phyloP scores from a whole-genome alignment of 2,888 invertebrate species.

The Apeira syringaria region DNA sequence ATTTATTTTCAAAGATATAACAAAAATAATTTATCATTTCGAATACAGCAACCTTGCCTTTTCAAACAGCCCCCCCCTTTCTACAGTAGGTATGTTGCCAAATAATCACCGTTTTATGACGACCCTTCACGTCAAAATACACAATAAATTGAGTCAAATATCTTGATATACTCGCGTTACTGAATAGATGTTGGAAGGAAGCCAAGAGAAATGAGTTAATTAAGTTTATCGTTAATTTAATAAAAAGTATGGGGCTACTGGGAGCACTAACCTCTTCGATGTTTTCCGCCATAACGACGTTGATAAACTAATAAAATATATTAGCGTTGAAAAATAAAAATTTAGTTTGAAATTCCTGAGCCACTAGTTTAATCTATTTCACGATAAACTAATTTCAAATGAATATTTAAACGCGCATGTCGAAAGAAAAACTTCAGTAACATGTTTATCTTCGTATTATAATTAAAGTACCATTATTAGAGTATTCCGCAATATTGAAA shows the following conservation, averaged over 20 bases:
- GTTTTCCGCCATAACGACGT: slow-evolving; percentile 40
- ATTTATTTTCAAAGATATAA: too few relatives aligned
- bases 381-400: not conserved
- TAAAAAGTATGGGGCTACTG: slow-evolving; percentile 19
- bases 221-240: slow-evolving; percentile 15
- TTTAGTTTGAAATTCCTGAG: too few relatives aligned
- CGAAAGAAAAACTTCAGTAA: too few relatives aligned
- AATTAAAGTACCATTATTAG: too few relatives aligned
- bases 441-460: too few relatives aligned
- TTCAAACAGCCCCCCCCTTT: slow-evolving; percentile 11
- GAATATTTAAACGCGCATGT: not conserved
- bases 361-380: not conserved
- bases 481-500: too few relatives aligned
- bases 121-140: slow-evolving; percentile 1
- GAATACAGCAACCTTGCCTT: slow-evolving; percentile 6
- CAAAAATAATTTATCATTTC: not conserved
- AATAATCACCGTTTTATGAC: slow-evolving; percentile 13
- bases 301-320: slow-evolving; percentile 14
- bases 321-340: slow-evolving; percentile 2
- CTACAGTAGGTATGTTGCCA: slow-evolving; percentile 4
- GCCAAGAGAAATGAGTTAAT: slow-evolving; percentile 23
- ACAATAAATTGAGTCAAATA: slow-evolving; percentile 11
- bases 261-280: slow-evolving; percentile 52
- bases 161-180: slow-evolving; percentile 2
- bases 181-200: slow-evolving; percentile 9